Evolutionary conservation across 2,113 vertebrate genomes (phyloP).

Genomic region (Thomomys bottae): DNA sequence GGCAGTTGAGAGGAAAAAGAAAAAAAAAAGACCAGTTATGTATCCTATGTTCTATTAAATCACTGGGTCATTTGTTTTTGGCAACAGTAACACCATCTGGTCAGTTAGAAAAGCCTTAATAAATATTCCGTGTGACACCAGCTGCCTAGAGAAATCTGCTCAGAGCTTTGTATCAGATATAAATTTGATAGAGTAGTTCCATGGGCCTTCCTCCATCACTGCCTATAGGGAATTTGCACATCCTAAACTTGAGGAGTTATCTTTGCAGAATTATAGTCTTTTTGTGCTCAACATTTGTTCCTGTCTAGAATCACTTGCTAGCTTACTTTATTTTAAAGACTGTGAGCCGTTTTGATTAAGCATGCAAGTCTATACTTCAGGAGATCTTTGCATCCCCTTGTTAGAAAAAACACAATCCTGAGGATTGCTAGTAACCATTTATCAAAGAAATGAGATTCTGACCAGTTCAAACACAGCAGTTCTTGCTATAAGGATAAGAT

Average conservation of each 20-base stretch:
- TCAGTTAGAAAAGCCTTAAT: constrained; percentile 46
- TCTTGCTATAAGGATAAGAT: not conserved
- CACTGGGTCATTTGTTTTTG: constrained; percentile 42
- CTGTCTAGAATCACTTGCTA: not conserved
- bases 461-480: not conserved
- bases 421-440: not conserved
- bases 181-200: not conserved
- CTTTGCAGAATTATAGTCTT: not conserved
- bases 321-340: not conserved
- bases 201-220: not conserved
- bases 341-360: not conserved
- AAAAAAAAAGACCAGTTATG: not conserved
- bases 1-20: not conserved
- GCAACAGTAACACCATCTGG: constrained; percentile 1
- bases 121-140: constrained; percentile 15
- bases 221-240: not conserved
- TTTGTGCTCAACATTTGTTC: not conserved
- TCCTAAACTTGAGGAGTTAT: not conserved
- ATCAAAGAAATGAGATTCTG: not conserved
- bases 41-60: constrained; percentile 50
- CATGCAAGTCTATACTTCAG: not conserved
- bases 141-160: not conserved
- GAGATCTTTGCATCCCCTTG: not conserved
- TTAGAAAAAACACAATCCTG: not conserved
- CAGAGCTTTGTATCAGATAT: not conserved